These are phyloP conservation scores for Sebastes nivosus DNA, from an alignment of 2,797 vertebrate species.

Conservation along the genomic window DNA sequence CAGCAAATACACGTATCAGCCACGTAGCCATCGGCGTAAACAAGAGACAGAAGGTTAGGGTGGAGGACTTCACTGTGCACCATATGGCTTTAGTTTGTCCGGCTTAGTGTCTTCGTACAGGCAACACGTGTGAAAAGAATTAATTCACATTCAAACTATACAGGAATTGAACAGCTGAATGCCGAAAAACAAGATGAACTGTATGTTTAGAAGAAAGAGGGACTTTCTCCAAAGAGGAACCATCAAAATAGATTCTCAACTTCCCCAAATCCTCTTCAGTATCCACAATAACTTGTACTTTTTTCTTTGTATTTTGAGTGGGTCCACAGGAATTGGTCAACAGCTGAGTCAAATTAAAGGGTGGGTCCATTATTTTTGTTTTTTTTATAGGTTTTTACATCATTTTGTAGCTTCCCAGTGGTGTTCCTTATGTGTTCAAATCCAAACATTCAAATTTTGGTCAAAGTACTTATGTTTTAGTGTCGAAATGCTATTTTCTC, in stretches of 20 bases:
- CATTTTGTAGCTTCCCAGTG: background rate
- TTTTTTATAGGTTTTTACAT: background rate
- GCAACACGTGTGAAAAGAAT: slow-evolving; percentile 12
- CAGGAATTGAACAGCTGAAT: background rate
- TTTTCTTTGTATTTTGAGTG: slow-evolving; percentile 40
- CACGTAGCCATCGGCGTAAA: slow-evolving; percentile 22
- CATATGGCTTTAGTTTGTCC: slow-evolving; percentile 44
- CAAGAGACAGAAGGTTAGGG: slow-evolving; percentile 41
- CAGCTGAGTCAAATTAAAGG: slow-evolving; percentile 23
- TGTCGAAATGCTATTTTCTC: too few species aligned
- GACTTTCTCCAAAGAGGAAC: slow-evolving; percentile 70
- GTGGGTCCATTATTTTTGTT: too few species aligned
- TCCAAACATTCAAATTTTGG: too few species aligned
- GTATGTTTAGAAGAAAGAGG: slow-evolving; percentile 30
- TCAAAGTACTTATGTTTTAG: too few species aligned
- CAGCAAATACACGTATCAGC: slow-evolving; percentile 27
- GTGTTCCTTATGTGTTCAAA: too few species aligned
- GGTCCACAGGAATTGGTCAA: slow-evolving; percentile 37
- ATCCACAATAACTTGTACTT: slow-evolving; percentile 32
- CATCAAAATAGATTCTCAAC: slow-evolving; percentile 49
- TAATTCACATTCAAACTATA: background rate
- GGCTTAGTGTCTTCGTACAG: slow-evolving; percentile 18
- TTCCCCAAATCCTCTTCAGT: slow-evolving; percentile 44
- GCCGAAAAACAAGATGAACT: background rate
- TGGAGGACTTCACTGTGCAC: slow-evolving; percentile 28